A percentile compares a stretch with the other conserved stretches of the same genome.
Conservation (phyloP, 2,797 vertebrate genomes). For the Orientallactaga sibirica region DNA sequence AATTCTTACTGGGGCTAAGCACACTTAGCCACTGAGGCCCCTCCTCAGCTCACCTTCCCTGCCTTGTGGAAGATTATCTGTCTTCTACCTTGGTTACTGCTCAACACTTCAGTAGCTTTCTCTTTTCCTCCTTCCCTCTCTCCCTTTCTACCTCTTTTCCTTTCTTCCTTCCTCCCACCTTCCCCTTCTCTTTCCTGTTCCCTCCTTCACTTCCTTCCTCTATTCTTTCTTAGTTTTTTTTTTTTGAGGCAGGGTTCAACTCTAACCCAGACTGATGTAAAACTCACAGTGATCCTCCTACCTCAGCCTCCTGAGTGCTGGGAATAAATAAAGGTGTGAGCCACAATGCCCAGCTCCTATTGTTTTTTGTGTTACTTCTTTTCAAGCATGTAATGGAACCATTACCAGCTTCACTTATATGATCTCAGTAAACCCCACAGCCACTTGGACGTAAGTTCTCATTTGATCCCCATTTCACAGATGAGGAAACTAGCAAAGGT, state of each 20-base stretch:
- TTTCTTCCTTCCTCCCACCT: not conserved
- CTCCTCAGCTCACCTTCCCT: not conserved
- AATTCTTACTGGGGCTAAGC: not conserved
- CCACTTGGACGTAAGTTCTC: not conserved
- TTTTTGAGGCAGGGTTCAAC: too few species aligned
- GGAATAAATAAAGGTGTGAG: too few species aligned
- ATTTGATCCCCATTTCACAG: conserved; percentile 20
- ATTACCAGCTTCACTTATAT: not conserved
- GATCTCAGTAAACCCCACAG: not conserved
- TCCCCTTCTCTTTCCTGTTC: too few species aligned
- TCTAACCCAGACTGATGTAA: too few species aligned
- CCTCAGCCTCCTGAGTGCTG: too few species aligned
- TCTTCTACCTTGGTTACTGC: too few species aligned
- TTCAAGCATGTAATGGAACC: too few species aligned
- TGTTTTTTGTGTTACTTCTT: not conserved
- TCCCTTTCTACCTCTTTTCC: accelerated
- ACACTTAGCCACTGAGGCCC: not conserved
- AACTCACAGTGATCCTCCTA: too few species aligned
- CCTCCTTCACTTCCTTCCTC: not conserved
- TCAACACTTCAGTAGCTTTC: not conserved
- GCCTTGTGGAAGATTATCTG: not conserved
- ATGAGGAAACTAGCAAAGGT: not conserved
- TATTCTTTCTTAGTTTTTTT: not conserved
- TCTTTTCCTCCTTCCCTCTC: too few species aligned
- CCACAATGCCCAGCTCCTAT: too few species aligned